These are phyloP conservation scores for Allophyes oxyacanthae DNA, from an alignment of 2,888 invertebrate genomes.

Conservation along the genomic window DNA sequence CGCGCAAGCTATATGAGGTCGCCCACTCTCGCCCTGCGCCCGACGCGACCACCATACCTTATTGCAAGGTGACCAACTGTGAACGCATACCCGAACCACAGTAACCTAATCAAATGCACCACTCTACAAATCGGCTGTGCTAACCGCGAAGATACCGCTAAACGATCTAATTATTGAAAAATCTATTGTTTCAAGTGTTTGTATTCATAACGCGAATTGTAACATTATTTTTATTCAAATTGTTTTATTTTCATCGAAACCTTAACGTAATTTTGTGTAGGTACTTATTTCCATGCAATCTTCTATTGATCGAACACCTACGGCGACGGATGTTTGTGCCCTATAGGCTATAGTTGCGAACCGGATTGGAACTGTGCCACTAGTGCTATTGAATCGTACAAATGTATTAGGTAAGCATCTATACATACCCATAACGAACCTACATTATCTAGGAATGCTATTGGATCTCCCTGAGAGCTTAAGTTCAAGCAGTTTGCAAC, in stretches of 20 bases:
- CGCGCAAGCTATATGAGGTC: slow-evolving; percentile 87
- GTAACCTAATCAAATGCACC: slow-evolving; percentile 66
- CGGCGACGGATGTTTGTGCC: slow-evolving; percentile 22
- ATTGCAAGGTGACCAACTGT: slow-evolving; percentile 86
- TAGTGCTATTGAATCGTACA: slow-evolving; percentile 41
- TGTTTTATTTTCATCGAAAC: slow-evolving; percentile 28
- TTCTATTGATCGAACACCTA: slow-evolving; percentile 12
- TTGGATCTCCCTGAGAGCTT: slow-evolving; percentile 19
- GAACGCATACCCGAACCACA: slow-evolving; percentile 67
- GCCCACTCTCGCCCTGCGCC: slow-evolving; percentile 87
- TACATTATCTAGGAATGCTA: slow-evolving; percentile 31
- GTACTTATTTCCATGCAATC: slow-evolving; percentile 11
- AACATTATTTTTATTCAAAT: slow-evolving; percentile 51
- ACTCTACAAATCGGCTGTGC: slow-evolving; percentile 76
- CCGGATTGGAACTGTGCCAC: slow-evolving; percentile 50
- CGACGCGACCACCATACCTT: slow-evolving; percentile 85
- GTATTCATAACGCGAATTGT: slow-evolving; percentile 61
- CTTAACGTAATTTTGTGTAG: slow-evolving; percentile 10
- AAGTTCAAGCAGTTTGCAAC: slow-evolving; percentile 5
- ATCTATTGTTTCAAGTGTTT: slow-evolving; percentile 68
- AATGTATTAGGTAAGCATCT: slow-evolving; percentile 45
- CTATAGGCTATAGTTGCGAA: slow-evolving; percentile 39
- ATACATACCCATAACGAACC: slow-evolving; percentile 18
- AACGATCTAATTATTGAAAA: slow-evolving; percentile 78
- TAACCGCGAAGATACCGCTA: slow-evolving; percentile 81